Evolutionary conservation across 2,797 vertebrate genomes (phyloP).

Genomic region (Diplodus sargus): DNA sequence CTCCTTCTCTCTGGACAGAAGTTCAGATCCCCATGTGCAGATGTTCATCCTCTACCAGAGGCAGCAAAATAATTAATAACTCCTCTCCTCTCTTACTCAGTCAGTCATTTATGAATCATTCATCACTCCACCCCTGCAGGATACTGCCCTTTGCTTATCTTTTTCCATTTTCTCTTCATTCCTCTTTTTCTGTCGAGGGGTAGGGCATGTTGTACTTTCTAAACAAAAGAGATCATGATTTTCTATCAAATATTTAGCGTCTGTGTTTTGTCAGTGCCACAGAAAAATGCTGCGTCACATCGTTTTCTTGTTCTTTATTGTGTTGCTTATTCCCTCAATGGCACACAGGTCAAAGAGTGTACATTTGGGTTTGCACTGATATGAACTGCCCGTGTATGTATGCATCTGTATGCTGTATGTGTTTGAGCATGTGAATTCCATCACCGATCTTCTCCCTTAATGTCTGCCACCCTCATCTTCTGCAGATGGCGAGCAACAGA

Average conservation of each 20-base stretch:
- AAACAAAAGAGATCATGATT: slow-evolving; percentile 25
- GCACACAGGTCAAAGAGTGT: slow-evolving; percentile 17
- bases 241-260: slow-evolving; percentile 15
- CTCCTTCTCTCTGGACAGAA: slow-evolving; percentile 46
- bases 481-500: slow-evolving; percentile 83
- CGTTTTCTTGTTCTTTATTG: slow-evolving; percentile 17
- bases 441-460: slow-evolving; percentile 68
- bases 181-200: slow-evolving; percentile 10
- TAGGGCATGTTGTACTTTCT: slow-evolving; percentile 23
- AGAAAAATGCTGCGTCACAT: slow-evolving; percentile 18
- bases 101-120: slow-evolving; percentile 74
- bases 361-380: slow-evolving; percentile 1
- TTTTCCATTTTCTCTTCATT: slow-evolving; percentile 44
- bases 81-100: slow-evolving; percentile 40
- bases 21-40: slow-evolving; percentile 61
- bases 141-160: slow-evolving; percentile 59
- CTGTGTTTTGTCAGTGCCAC: slow-evolving; percentile 5
- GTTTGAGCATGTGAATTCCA: slow-evolving; percentile 47
- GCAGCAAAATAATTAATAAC: slow-evolving; percentile 73
- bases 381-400: slow-evolving; percentile 11
- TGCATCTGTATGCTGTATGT: slow-evolving; percentile 21
- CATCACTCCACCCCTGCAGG: slow-evolving; percentile 62
- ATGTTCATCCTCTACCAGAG: slow-evolving; percentile 70
- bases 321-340: slow-evolving; percentile 11
- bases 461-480: slow-evolving; percentile 74